These are phyloP conservation scores for Ictidomys tridecemlineatus DNA, from an alignment of 2,113 vertebrate genomes.

Conservation along the genomic window DNA sequence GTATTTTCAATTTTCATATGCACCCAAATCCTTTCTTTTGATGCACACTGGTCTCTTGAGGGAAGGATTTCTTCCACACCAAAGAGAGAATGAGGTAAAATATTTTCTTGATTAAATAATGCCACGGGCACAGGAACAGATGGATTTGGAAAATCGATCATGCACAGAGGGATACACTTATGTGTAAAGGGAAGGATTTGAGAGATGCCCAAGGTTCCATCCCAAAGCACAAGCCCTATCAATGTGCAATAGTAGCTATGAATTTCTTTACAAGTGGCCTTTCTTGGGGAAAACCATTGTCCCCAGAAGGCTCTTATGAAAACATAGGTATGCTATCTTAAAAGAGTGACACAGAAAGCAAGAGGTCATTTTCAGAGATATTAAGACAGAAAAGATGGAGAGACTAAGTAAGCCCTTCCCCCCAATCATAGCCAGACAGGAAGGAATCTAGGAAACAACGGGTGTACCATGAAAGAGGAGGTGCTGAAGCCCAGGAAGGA, in stretches of 20 bases:
- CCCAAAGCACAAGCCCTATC: neutral
- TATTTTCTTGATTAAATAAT: slow-evolving; percentile 58
- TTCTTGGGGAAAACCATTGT: neutral
- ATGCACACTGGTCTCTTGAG: neutral
- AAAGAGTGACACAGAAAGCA: neutral
- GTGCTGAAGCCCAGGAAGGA: neutral
- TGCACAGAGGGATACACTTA: neutral
- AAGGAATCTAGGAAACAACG: neutral
- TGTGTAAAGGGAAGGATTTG: neutral
- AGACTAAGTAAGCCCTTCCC: neutral
- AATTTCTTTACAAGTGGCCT: neutral
- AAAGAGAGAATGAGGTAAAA: slow-evolving; percentile 55
- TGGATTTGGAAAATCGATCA: neutral
- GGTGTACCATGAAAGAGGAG: too few species aligned
- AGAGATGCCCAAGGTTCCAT: neutral
- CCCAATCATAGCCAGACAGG: neutral
- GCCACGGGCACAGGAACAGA: neutral
- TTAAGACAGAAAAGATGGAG: neutral
- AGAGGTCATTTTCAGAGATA: neutral
- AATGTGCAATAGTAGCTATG: neutral
- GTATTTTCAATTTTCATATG: neutral
- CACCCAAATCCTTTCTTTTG: neutral
- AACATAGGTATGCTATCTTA: neutral
- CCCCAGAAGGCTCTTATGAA: neutral
- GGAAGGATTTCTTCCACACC: slow-evolving; percentile 9